Percentiles rank a stretch among this genome's conserved stretches.
Conservation (phyloP, 2,797 vertebrate genomes). For the Clarias fuscus region DNA sequence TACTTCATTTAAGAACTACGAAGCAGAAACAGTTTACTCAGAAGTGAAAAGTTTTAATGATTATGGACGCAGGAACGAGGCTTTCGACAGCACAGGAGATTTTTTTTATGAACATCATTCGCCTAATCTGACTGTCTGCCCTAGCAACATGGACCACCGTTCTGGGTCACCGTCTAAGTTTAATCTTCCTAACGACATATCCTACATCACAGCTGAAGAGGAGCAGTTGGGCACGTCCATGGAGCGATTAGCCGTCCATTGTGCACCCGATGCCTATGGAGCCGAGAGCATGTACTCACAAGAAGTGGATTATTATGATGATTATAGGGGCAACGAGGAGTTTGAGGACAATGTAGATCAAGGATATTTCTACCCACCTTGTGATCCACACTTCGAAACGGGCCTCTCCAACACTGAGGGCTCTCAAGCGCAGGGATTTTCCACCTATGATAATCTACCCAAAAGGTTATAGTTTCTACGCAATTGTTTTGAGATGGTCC, state of each 20-base stretch:
- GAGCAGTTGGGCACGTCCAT: constrained; percentile 1
- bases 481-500: neutral
- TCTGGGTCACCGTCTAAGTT: neutral
- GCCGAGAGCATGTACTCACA: neutral
- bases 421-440: neutral
- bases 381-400: neutral
- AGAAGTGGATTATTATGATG: neutral
- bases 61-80: neutral
- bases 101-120: neutral
- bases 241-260: neutral
- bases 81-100: neutral
- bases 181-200: neutral
- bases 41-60: neutral
- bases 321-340: neutral
- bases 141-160: neutral
- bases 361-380: neutral
- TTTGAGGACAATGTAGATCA: neutral
- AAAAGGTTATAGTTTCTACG: neutral
- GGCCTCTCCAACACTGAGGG: neutral
- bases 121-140: neutral
- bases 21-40: neutral
- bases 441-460: constrained; percentile 38
- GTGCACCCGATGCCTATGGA: neutral
- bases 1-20: neutral
- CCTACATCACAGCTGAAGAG: neutral